Percentiles rank a stretch among this genome's conserved stretches.
phyloP scores from a whole-genome alignment of 2,797 vertebrate species.

The Streptopelia turtur region DNA sequence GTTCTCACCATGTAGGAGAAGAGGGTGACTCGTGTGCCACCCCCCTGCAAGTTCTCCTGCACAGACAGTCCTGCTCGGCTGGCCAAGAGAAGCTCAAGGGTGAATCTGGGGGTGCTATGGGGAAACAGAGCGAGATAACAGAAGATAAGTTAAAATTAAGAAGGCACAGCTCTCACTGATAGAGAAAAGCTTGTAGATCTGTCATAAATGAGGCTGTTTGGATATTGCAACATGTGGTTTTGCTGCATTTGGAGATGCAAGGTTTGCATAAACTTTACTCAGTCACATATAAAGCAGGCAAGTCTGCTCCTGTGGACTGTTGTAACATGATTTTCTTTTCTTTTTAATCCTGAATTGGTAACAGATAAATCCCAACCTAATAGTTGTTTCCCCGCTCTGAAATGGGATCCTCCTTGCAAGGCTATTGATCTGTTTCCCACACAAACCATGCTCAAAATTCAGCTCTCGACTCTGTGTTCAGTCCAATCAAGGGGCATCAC shows the following conservation, averaged over 20 bases:
- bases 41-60: neutral
- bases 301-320: neutral
- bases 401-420: neutral
- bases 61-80: accelerated
- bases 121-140: neutral
- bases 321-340: accelerated
- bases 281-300: neutral
- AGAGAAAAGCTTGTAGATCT: neutral
- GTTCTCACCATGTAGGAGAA: neutral
- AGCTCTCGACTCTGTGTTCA: neutral
- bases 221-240: accelerated
- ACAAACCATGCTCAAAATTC: neutral
- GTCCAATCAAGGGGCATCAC: neutral
- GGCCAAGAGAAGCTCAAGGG: neutral
- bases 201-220: neutral
- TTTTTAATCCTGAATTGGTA: neutral
- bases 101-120: neutral
- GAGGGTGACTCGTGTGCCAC: neutral
- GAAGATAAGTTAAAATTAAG: neutral
- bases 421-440: neutral
- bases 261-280: neutral
- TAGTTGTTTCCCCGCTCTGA: neutral
- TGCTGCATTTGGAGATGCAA: neutral
- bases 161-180: accelerated
- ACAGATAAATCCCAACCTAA: neutral